These are phyloP conservation scores for Pseudobourletiella spinata DNA, from an alignment of 1,140 invertebrate species.

Conservation along the genomic window DNA sequence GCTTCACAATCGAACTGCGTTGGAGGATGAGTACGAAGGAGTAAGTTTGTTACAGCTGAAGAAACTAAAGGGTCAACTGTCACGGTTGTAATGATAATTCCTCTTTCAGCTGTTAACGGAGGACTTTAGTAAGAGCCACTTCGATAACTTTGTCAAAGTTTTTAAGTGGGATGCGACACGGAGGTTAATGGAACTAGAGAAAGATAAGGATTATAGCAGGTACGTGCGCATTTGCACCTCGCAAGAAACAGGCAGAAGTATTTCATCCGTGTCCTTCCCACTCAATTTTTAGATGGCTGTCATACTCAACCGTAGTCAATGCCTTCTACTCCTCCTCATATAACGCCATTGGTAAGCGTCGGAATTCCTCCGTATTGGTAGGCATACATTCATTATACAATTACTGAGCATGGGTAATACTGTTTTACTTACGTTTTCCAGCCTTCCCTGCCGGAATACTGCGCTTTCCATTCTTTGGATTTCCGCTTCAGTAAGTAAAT, in stretches of 20 bases:
- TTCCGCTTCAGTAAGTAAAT: constrained; percentile 32
- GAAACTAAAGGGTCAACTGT: background rate
- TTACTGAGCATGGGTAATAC: background rate
- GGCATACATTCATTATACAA: background rate
- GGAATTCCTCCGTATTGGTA: background rate
- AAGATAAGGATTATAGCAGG: constrained; percentile 1
- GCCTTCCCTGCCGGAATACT: constrained; percentile 38
- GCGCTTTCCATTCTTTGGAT: constrained; percentile 37
- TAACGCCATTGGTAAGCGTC: constrained; percentile 31
- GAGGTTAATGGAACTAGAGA: background rate
- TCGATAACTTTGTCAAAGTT: constrained; percentile 3
- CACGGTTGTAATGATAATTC: background rate
- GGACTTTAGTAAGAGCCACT: background rate
- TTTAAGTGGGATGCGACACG: background rate
- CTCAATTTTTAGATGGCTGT: constrained; percentile 22
- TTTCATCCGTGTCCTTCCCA: background rate
- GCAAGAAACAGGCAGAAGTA: background rate
- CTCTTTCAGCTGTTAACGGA: background rate
- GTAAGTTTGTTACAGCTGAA: constrained; percentile 6
- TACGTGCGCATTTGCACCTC: background rate
- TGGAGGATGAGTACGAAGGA: constrained; percentile 11
- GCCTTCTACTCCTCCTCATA: constrained; percentile 24
- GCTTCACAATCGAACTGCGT: background rate
- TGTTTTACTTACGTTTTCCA: constrained; percentile 4
- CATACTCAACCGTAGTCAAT: constrained; percentile 23